Conservation (phyloP, 2,888 invertebrate genomes). For the Acanthosepion pharaonis region DNA sequence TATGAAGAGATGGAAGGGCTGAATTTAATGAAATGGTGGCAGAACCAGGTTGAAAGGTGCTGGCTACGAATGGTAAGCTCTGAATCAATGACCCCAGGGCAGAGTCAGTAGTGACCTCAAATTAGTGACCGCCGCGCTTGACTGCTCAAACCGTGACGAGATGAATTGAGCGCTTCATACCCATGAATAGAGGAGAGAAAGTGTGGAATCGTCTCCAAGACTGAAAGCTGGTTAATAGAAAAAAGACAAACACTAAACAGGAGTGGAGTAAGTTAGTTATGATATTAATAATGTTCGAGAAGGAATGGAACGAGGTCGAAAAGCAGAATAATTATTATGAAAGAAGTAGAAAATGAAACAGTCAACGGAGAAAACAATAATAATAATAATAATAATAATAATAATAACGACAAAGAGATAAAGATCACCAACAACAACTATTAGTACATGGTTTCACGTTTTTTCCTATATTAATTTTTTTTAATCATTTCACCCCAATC, state of each 20-base stretch:
- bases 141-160: background rate
- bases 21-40: background rate
- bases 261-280: no score
- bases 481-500: no score
- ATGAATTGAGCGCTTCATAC: background rate
- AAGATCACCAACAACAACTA: no score
- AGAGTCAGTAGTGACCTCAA: background rate
- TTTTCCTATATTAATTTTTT: no score
- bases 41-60: background rate
- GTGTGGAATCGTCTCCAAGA: background rate
- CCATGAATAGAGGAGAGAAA: background rate
- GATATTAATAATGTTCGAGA: no score
- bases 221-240: background rate
- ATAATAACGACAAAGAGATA: no score
- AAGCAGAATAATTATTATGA: no score
- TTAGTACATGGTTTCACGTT: no score
- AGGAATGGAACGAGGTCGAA: no score
- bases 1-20: background rate
- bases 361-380: no score
- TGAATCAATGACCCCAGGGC: background rate
- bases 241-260: background rate
- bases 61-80: background rate
- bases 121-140: background rate
- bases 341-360: no score
- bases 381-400: no score